phyloP scores from a whole-genome alignment of 2,113 vertebrate species.

The Orthonyx spaldingii region DNA sequence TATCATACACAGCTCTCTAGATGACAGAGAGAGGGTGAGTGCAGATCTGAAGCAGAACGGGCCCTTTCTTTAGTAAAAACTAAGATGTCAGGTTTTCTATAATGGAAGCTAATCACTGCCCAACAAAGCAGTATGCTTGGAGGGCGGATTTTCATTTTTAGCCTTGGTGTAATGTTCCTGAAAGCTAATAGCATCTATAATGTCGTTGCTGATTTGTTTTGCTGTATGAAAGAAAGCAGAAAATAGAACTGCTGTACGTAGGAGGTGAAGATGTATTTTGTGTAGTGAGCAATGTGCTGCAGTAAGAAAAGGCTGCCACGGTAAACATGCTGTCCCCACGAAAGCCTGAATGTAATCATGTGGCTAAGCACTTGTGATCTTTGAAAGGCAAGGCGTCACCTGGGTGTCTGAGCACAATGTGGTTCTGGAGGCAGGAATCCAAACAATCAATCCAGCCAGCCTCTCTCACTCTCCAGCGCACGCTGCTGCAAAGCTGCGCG shows the following conservation, averaged over 20 bases:
- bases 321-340: not conserved
- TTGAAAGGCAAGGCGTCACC: not conserved
- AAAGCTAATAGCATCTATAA: constrained; percentile 27
- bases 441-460: not conserved
- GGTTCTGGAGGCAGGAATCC: not conserved
- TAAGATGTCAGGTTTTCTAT: not conserved
- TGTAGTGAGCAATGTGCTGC: not conserved
- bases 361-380: not conserved
- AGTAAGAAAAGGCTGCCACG: not conserved
- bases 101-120: not conserved
- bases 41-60: not conserved
- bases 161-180: constrained; percentile 14
- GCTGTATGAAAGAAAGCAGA: constrained; percentile 27
- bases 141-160: not conserved
- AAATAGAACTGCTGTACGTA: constrained; percentile 28
- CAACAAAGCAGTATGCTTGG: not conserved
- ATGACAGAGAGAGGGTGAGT: not conserved
- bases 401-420: not conserved
- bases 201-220: constrained; percentile 30
- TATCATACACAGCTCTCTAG: not conserved
- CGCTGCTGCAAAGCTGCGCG: not conserved
- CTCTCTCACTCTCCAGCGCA: not conserved
- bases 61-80: not conserved
- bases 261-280: constrained; percentile 22
- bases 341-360: not conserved